Conservation (phyloP, 2,113 vertebrate genomes). For the Myiopsitta monachus region DNA sequence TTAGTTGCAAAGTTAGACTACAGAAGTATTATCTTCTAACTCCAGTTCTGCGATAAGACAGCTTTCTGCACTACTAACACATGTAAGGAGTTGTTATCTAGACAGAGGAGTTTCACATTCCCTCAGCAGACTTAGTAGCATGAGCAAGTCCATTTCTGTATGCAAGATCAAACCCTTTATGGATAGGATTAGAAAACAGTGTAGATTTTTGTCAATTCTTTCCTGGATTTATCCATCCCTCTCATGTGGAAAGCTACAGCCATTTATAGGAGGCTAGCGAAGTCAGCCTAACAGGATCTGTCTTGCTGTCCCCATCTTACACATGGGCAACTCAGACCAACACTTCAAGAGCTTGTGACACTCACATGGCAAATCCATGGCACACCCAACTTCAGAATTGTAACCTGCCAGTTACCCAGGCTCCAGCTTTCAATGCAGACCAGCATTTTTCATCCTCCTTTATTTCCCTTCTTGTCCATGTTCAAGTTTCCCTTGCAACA, state of each 20-base stretch:
- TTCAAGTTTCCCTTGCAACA: not conserved
- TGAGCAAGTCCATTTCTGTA: not conserved
- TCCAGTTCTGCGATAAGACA: not conserved
- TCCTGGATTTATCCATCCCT: not conserved
- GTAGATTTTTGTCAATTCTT: not conserved
- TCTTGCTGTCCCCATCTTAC: not conserved
- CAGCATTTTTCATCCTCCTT: not conserved
- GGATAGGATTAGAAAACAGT: not conserved
- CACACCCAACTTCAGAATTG: not conserved
- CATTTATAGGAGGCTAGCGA: not conserved
- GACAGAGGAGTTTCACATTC: not conserved
- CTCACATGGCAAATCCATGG: not conserved
- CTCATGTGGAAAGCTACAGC: not conserved
- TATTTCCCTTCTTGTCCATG: not conserved
- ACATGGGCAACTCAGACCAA: rapidly evolving
- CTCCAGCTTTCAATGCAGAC: not conserved
- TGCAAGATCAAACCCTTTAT: not conserved
- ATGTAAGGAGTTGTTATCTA: not conserved
- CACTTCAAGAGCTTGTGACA: not conserved
- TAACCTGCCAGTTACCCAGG: not conserved
- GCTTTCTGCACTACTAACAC: not conserved
- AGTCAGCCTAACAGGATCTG: not conserved
- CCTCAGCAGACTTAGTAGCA: not conserved
- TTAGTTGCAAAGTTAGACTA: not conserved
- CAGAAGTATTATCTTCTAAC: not conserved